phyloP scores from a whole-genome alignment of 2,888 invertebrate genomes.

The Yponomeuta sedellus region DNA sequence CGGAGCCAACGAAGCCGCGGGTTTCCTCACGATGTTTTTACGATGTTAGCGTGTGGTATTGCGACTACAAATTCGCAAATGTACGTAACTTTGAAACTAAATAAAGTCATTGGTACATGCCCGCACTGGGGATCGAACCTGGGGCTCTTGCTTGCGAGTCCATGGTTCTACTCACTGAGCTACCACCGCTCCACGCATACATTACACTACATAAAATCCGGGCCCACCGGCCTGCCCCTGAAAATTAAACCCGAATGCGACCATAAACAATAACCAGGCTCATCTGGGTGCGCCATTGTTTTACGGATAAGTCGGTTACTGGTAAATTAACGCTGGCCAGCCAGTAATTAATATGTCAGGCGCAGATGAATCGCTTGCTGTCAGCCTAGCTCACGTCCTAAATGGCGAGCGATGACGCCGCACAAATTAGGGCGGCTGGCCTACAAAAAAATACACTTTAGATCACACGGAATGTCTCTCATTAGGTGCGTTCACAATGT shows the following conservation, averaged over 20 bases:
- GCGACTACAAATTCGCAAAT: too few species aligned
- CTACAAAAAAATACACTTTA: background rate
- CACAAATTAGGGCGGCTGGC: background rate
- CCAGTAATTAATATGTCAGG: constrained; percentile 17
- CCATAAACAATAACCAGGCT: background rate
- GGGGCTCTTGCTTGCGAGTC: too few species aligned
- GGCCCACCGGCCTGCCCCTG: background rate
- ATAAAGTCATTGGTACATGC: too few species aligned
- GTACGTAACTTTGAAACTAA: too few species aligned
- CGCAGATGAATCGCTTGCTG: constrained; percentile 10
- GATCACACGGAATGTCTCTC: too few species aligned
- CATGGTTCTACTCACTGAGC: too few species aligned
- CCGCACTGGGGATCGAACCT: too few species aligned
- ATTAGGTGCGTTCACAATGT: too few species aligned
- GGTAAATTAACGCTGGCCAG: background rate
- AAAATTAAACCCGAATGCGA: background rate
- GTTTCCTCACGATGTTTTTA: too few species aligned
- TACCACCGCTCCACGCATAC: too few species aligned
- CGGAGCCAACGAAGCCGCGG: too few species aligned
- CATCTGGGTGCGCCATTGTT: constrained; percentile 1
- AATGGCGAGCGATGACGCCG: background rate
- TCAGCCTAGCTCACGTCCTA: background rate
- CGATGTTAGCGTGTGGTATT: too few species aligned
- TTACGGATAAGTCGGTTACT: constrained; percentile 1
- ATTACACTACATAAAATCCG: background rate